Conservation (phyloP, 2,888 invertebrate species). For the Bhutanitis thaidina region DNA sequence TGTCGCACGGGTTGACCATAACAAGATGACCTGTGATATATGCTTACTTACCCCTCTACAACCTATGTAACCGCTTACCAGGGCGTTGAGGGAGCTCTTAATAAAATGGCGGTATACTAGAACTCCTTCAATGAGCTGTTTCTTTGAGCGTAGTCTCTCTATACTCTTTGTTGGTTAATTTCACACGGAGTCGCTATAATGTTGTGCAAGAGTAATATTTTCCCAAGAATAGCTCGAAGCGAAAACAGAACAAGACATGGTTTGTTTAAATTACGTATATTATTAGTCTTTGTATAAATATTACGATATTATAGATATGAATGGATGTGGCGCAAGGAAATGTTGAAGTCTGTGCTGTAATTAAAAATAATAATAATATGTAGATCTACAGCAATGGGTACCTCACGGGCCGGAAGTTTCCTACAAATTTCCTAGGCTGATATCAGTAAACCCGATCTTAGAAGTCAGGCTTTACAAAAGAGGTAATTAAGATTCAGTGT, state of each 20-base stretch:
- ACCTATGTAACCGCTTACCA: slow-evolving; percentile 10
- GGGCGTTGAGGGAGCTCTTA: slow-evolving; percentile 41
- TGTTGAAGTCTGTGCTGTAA: no score
- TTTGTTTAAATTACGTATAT: no score
- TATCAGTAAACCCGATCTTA: no score
- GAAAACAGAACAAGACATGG: not conserved
- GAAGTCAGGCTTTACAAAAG: no score
- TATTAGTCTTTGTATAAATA: no score
- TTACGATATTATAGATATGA: no score
- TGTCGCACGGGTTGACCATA: slow-evolving; percentile 53
- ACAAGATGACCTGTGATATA: slow-evolving; percentile 40
- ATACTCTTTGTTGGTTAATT: slow-evolving; percentile 56
- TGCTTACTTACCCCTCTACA: slow-evolving; percentile 27
- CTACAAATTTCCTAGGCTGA: no score
- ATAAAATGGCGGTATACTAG: slow-evolving; percentile 40
- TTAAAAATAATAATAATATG: no score
- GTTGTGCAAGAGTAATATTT: not conserved
- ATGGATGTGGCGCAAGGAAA: no score
- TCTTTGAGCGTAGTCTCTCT: slow-evolving; percentile 57
- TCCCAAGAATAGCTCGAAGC: not conserved
- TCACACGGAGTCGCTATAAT: slow-evolving; percentile 50
- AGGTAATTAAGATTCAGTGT: no score
- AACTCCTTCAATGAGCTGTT: slow-evolving; percentile 66
- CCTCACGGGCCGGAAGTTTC: no score
- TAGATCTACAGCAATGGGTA: no score